Evolutionary conservation across 2,797 vertebrate species (phyloP).

Genomic region (Acrocephalus scirpaceus): DNA sequence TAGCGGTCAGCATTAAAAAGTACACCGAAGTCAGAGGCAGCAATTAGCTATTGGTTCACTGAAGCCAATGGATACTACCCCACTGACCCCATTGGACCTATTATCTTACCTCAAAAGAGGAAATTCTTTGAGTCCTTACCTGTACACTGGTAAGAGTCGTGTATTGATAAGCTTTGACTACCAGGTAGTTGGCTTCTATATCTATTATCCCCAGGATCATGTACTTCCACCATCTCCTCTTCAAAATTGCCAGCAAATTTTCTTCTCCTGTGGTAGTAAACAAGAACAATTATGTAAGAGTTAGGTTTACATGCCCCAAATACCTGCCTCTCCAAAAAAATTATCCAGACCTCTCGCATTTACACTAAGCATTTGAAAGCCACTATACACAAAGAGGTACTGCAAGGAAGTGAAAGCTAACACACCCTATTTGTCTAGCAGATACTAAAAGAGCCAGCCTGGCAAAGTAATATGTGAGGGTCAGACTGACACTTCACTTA

Average conservation of each 20-base stretch:
- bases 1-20: background rate
- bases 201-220: slow-evolving; percentile 94
- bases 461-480: background rate
- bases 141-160: slow-evolving; percentile 94
- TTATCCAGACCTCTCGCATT: background rate
- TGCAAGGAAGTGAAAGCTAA: background rate
- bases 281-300: background rate
- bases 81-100: background rate
- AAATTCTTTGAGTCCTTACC: slow-evolving; percentile 76
- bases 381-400: background rate
- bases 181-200: slow-evolving; percentile 94
- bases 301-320: background rate
- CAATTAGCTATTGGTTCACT: background rate
- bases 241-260: slow-evolving; percentile 93
- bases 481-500: background rate
- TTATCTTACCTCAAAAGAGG: background rate
- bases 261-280: slow-evolving; percentile 85
- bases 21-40: background rate
- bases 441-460: background rate
- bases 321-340: background rate
- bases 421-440: background rate
- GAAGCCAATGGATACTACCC: background rate
- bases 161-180: slow-evolving; percentile 96
- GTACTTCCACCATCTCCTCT: slow-evolving; percentile 96
- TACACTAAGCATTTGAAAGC: background rate